Evolutionary conservation across 2,113 vertebrate genomes (phyloP).

Genomic region (Festucalex cinctus): DNA sequence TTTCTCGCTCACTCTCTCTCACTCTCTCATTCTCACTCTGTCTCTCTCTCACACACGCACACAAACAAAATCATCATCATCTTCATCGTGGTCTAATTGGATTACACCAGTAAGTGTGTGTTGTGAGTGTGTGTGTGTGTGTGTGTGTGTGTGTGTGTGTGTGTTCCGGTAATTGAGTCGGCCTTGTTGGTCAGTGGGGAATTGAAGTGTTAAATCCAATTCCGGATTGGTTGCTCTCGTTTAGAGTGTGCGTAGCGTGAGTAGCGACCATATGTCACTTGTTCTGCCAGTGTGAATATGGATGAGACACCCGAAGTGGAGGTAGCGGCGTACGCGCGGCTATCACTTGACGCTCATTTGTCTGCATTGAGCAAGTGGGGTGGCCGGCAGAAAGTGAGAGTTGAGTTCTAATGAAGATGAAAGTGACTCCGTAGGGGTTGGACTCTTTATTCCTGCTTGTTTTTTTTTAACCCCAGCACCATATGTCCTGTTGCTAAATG

Average conservation of each 20-base stretch:
- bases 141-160: constrained; percentile 28
- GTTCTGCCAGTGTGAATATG: constrained; percentile 75
- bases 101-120: constrained; percentile 45
- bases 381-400: constrained; percentile 23
- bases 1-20: too few species aligned
- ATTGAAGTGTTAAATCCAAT: constrained; percentile 77
- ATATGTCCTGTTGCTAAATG: neutral
- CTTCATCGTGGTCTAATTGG: constrained; percentile 60
- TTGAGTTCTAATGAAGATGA: constrained; percentile 43
- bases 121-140: constrained; percentile 38
- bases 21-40: neutral
- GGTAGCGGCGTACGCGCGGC: constrained; percentile 40
- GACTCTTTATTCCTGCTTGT: neutral
- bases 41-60: neutral
- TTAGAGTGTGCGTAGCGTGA: constrained; percentile 53
- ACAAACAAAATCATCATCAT: constrained; percentile 32
- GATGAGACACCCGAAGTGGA: constrained; percentile 60
- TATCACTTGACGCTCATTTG: constrained; percentile 33
- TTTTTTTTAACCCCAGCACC: neutral
- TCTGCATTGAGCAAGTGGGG: constrained; percentile 39
- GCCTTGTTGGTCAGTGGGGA: constrained; percentile 71
- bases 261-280: constrained; percentile 74
- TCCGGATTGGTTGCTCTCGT: constrained; percentile 70
- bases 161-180: constrained; percentile 70
- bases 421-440: constrained; percentile 16